Evolutionary conservation across 2,888 invertebrate genomes (phyloP), one percentile per base, ranked within the genome.

Genomic region (Ganaspis brasiliensis): DNA sequence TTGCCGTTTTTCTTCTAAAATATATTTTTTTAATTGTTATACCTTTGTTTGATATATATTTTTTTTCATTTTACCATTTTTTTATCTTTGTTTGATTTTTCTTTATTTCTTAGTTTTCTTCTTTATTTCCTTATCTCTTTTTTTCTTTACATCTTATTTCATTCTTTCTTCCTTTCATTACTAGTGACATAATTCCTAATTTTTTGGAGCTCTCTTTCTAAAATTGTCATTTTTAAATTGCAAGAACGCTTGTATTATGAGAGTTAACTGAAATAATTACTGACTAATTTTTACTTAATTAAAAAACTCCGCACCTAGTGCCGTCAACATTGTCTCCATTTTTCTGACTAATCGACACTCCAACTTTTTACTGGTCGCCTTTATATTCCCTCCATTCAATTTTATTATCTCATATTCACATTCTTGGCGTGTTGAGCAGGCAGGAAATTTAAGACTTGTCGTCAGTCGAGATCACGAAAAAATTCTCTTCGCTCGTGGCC

Each of bases 391-490:
- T 35, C 19, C 35, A 16, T 61, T 19, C 63, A 63, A 63, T 63
- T 63, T 63, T 19, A 21, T 40, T 40, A 63, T 63, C 63, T 63
- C 63, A 63, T 63, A 63, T 63, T 37, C 63, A 40, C 63, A 63
- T 63, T 40, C 63, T 14, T 40, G n/a, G n/a, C 16, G 16, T 19
- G 37, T 19, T 37, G 40, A 40, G 21, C 40, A 63, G 40, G 21
- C n/a, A n/a, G 31, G n/a, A 57, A 57, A 3, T 57, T 31, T 57
- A 24, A 26, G 26, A 57, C 26, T 31, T 26, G 57, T 57, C 57
- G 19, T 52, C 52, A 52, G 52, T 57, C 24, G 57, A 57, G 21
- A 6, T 12, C 10, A 21, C 19, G 40, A 40, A 21, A 63, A 63
- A 63, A 63, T 40, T 40, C 37, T 14, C 21, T 19, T 19, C 21